phyloP scores from a whole-genome alignment of 2,113 vertebrate species.

The Bungarus multicinctus region DNA sequence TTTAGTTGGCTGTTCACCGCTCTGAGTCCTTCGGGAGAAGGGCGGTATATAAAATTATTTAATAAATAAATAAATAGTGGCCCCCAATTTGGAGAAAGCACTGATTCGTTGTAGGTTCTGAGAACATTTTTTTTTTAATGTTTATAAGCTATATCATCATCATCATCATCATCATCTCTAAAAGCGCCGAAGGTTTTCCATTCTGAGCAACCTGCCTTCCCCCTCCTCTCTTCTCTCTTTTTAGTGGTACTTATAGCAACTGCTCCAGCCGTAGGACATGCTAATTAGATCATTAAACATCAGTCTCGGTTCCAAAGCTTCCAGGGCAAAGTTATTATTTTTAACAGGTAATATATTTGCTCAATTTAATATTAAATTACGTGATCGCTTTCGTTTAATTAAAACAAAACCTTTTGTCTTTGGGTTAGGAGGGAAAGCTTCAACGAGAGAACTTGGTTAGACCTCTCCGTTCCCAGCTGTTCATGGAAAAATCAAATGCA shows the following conservation, averaged over 20 bases:
- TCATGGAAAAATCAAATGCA: neutral
- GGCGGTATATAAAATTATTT: too few species aligned
- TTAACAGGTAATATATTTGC: constrained; percentile 59
- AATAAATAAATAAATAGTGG: too few species aligned
- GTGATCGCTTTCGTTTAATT: constrained; percentile 52
- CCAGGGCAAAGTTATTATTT: constrained; percentile 66
- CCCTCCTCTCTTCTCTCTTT: constrained; percentile 21
- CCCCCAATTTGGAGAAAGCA: neutral
- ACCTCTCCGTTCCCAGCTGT: neutral
- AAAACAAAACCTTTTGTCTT: constrained; percentile 46
- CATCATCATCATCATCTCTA: constrained; percentile 24
- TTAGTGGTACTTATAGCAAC: constrained; percentile 37
- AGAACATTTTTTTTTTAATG: neutral
- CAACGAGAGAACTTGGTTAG: constrained; percentile 2
- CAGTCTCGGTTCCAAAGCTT: constrained; percentile 62
- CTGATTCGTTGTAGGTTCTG: neutral
- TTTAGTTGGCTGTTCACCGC: too few species aligned
- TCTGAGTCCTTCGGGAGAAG: too few species aligned
- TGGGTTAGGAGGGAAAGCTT: constrained; percentile 27
- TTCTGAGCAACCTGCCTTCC: constrained; percentile 17
- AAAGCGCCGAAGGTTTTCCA: neutral
- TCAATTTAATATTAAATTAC: constrained; percentile 58
- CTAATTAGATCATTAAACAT: constrained; percentile 69
- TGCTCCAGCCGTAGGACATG: constrained; percentile 29
- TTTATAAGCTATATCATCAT: constrained; percentile 18